Evolutionary conservation across 2,888 invertebrate genomes (phyloP), one percentile per base, ranked within the genome.

Genomic region (Spodoptera littoralis): DNA sequence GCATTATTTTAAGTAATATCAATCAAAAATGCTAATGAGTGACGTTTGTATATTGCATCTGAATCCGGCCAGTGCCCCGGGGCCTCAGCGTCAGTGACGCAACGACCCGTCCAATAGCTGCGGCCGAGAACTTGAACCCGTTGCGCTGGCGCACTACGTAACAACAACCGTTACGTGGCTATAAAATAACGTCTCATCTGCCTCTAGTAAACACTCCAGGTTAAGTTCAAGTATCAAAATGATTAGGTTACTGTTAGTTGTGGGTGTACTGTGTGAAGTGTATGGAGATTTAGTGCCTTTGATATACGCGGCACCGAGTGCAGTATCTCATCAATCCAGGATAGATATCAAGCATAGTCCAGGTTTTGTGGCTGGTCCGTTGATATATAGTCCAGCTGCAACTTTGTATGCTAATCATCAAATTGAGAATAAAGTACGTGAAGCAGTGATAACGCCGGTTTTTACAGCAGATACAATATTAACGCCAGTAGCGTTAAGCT

Each of bases 271-370:
- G 69, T 81, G 76, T 62, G 65, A 76, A 73, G 85, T 84, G 56
- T 80, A 81, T 60, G 80, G 88, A 77, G 87, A 92, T 75, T 47
- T 88, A 36, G 76, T 83, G 50, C 91, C 91, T 50, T 55, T 92
- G 9, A 89, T 93, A 73, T 90, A 92, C 70, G 88, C 92, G 18
- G 93, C 95, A 36, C 95, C 95, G 1, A 95, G 95, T 79, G 92
- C 95, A 48, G 95, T 95, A 24, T 95, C 95, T 1, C 95, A 95
- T 81, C 95, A 96, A 82, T 95, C 95, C 55, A 91, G 95, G 54
- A 89, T 95, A 56, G 94, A 95, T 73, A 93, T 96, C 50, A 87
- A 84, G 57, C 90, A 92, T 58, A 81, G 83, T 24, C 91, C 90
- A 30, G 82, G 78, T 0, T 77, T 86, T 42, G 70, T 91, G 67